Conservation (phyloP, 2,888 invertebrate species). For the Andrena trimmerana region DNA sequence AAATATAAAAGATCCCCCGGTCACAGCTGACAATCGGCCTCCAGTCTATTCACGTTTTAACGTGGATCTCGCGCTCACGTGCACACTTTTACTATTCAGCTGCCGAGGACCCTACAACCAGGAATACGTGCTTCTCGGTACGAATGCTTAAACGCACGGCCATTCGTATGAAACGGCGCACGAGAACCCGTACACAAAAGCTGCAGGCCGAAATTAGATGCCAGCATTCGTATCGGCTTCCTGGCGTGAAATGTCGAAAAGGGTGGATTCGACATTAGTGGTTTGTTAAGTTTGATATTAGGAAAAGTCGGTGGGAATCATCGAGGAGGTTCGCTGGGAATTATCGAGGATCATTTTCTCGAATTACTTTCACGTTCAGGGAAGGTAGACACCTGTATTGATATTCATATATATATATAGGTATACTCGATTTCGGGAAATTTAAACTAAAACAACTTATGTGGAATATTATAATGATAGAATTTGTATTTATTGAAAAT, state of each 20-base stretch:
- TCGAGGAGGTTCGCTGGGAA: too few species aligned
- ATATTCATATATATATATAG: too few species aligned
- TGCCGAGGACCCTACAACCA: conserved; percentile 31
- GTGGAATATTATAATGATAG: too few species aligned
- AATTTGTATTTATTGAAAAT: too few species aligned
- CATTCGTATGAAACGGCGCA: conserved; percentile 41
- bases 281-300: too few species aligned
- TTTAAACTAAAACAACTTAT: too few species aligned
- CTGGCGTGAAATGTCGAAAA: not conserved
- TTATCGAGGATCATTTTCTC: too few species aligned
- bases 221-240: conserved; percentile 13
- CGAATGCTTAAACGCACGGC: conserved; percentile 32
- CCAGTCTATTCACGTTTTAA: conserved; percentile 26
- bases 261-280: not conserved
- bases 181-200: conserved; percentile 19
- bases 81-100: conserved; percentile 50
- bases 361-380: too few species aligned
- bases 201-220: conserved; percentile 42
- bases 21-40: not conserved
- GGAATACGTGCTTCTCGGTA: conserved; percentile 34
- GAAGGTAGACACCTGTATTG: too few species aligned
- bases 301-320: too few species aligned
- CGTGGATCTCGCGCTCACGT: conserved; percentile 17
- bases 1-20: not conserved
- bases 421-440: too few species aligned